Conservation (phyloP, 2,888 invertebrate species). For the Lycia hirtaria region DNA sequence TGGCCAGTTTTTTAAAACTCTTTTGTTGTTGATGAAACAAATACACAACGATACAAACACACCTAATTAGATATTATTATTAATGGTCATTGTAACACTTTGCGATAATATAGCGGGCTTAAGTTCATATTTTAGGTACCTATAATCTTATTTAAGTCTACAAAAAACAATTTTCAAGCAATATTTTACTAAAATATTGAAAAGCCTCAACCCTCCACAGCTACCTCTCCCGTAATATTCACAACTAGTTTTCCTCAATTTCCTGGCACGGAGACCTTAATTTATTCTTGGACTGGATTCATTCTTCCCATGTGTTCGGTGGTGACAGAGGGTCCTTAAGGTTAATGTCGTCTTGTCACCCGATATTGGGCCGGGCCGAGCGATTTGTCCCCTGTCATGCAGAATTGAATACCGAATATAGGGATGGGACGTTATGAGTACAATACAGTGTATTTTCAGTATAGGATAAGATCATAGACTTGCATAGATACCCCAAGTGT, state of each 20-base stretch:
- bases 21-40: too few relatives aligned
- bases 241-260: slow-evolving; percentile 50
- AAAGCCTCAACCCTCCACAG: too few relatives aligned
- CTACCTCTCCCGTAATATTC: too few relatives aligned
- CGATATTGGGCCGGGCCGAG: slow-evolving; percentile 75
- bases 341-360: slow-evolving; percentile 82
- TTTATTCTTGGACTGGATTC: slow-evolving; percentile 81
- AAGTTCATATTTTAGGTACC: too few relatives aligned
- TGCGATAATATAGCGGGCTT: too few relatives aligned
- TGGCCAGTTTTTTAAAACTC: too few relatives aligned
- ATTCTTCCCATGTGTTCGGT: slow-evolving; percentile 72
- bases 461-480: not conserved
- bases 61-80: too few relatives aligned
- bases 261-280: slow-evolving; percentile 78
- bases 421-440: slow-evolving; percentile 41
- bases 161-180: not conserved
- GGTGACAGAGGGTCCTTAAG: slow-evolving; percentile 78
- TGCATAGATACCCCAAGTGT: too few relatives aligned
- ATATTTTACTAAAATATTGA: too few relatives aligned
- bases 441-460: not conserved
- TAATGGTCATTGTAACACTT: too few relatives aligned
- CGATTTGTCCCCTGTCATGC: slow-evolving; percentile 74
- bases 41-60: too few relatives aligned
- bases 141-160: too few relatives aligned
- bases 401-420: slow-evolving; percentile 70